phyloP scores from a whole-genome alignment of 2,888 invertebrate species.

The Tetrapedia diversipes region DNA sequence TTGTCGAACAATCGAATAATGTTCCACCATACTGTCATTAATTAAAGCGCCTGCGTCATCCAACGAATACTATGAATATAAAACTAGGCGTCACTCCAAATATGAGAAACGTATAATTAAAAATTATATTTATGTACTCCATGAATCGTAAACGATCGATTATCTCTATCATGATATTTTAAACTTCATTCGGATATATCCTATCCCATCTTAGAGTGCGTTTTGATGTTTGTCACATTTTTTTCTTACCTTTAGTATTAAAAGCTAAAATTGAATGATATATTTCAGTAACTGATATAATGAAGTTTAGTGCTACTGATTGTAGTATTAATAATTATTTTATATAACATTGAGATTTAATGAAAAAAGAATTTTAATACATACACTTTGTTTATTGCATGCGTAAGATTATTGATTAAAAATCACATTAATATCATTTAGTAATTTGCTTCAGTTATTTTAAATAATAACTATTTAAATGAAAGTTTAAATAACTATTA shows the following conservation, averaged over 20 bases:
- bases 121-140: conserved; percentile 36
- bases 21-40: conserved; percentile 40
- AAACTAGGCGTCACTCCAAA: conserved; percentile 22
- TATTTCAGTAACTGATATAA: no score
- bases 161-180: neutral
- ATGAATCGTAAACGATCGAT: neutral
- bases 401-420: no score
- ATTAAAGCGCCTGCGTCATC: conserved; percentile 68
- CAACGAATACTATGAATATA: conserved; percentile 44
- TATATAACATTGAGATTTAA: no score
- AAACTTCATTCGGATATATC: neutral
- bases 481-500: no score
- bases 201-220: neutral
- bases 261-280: neutral
- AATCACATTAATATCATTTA: no score
- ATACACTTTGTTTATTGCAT: neutral
- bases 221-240: conserved; percentile 6
- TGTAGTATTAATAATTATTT: no score
- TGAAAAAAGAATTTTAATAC: neutral
- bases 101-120: conserved; percentile 18
- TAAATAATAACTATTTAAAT: neutral
- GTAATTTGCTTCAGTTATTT: no score
- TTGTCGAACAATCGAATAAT: conserved; percentile 67
- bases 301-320: no score
- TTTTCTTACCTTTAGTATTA: neutral